phyloP scores from a whole-genome alignment of 2,113 vertebrate species.

The Albula goreensis region DNA sequence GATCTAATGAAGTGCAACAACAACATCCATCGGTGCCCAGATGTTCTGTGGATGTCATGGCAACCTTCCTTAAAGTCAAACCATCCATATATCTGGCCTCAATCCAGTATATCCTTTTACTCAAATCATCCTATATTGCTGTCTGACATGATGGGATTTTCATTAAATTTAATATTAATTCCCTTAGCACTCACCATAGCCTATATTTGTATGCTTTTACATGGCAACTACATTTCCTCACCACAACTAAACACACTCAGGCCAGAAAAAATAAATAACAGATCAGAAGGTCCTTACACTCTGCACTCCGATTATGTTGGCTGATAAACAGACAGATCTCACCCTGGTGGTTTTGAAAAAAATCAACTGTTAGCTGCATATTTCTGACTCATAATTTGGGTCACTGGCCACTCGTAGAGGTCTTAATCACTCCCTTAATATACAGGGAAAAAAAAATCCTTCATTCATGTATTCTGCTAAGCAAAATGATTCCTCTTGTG shows the following conservation, averaged over 20 bases:
- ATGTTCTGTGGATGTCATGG: neutral
- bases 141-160: neutral
- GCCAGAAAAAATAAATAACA: neutral
- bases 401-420: too few relatives aligned
- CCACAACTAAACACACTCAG: neutral
- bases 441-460: too few relatives aligned
- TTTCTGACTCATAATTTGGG: too few relatives aligned
- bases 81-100: neutral
- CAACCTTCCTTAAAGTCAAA: neutral
- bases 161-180: neutral
- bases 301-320: neutral
- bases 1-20: neutral
- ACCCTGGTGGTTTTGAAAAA: neutral
- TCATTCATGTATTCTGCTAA: too few relatives aligned
- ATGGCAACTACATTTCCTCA: neutral
- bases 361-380: too few relatives aligned
- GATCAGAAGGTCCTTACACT: neutral
- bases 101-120: neutral
- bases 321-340: neutral
- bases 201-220: neutral
- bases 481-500: too few relatives aligned
- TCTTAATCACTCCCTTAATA: too few relatives aligned
- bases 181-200: neutral
- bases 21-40: neutral
- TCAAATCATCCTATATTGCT: neutral